Conservation (phyloP, 2,888 invertebrate genomes). For the Drosophila nr. perissopoda region DNA sequence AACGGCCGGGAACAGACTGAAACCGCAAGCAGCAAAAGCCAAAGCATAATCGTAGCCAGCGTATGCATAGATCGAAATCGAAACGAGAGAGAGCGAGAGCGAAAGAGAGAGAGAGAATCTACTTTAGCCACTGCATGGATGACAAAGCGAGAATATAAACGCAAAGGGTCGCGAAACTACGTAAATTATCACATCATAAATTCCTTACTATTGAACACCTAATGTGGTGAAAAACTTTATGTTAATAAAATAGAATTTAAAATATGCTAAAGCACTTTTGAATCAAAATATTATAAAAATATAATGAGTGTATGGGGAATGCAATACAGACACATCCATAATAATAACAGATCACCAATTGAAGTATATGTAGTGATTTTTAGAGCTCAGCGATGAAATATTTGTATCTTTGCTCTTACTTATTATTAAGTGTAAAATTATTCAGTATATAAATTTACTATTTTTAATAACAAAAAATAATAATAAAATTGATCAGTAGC, state of each 20-base stretch:
- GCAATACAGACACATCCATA: neutral
- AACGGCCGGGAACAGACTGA: constrained; percentile 62
- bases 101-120: neutral
- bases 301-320: neutral
- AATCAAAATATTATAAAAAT: neutral
- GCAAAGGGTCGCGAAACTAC: constrained; percentile 3
- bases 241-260: neutral
- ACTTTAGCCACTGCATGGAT: constrained; percentile 10
- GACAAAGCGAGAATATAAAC: constrained; percentile 21
- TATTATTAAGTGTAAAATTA: neutral
- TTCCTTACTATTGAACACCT: neutral
- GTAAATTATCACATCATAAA: neutral
- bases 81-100: constrained; percentile 26
- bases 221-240: neutral
- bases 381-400: neutral
- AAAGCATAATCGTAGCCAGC: constrained; percentile 57
- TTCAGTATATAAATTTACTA: neutral
- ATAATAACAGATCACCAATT: neutral
- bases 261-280: neutral
- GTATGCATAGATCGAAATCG: constrained; percentile 44
- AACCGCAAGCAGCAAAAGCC: constrained; percentile 33
- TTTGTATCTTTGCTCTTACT: neutral
- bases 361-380: neutral
- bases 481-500: neutral
- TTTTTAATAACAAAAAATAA: neutral